A percentile compares a stretch with the other conserved stretches of the same genome.
These are phyloP conservation scores for Eilema depressum DNA, from an alignment of 2,888 invertebrate species.

Conservation along the genomic window DNA sequence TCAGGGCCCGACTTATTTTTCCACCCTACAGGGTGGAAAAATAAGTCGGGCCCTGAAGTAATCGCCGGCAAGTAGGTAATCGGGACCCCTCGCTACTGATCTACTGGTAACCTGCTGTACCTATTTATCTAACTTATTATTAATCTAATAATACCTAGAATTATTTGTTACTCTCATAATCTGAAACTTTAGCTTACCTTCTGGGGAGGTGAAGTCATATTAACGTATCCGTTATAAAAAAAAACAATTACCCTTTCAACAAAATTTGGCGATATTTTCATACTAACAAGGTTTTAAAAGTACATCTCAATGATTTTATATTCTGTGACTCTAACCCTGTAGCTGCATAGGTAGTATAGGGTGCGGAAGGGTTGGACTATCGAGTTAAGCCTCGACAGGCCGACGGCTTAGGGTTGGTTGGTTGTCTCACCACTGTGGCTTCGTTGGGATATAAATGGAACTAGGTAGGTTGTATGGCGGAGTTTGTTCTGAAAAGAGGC, in stretches of 20 bases:
- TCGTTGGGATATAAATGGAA: neutral
- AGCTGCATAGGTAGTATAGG: constrained; percentile 16
- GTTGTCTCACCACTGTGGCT: constrained; percentile 4
- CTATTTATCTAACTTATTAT: too few species aligned
- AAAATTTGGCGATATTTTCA: neutral
- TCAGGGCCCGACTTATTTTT: too few species aligned
- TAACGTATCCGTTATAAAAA: neutral
- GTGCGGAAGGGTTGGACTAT: constrained; percentile 32
- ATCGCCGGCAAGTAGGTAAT: too few species aligned
- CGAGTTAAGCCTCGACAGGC: constrained; percentile 43
- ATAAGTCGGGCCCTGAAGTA: too few species aligned
- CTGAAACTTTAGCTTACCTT: too few species aligned
- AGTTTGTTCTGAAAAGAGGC: constrained; percentile 3
- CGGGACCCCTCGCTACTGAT: too few species aligned
- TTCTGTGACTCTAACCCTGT: neutral
- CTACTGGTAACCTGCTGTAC: too few species aligned
- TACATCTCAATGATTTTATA: neutral
- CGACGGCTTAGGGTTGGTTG: constrained; percentile 49
- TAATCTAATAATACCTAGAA: too few species aligned
- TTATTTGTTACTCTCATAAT: too few species aligned
- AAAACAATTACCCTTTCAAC: neutral
- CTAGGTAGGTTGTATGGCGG: neutral
- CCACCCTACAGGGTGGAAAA: too few species aligned
- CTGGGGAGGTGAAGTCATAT: too few species aligned
- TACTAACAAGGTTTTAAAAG: too few species aligned